Evolutionary conservation across 2,888 invertebrate species (phyloP).

Genomic region (Parnassius apollo): DNA sequence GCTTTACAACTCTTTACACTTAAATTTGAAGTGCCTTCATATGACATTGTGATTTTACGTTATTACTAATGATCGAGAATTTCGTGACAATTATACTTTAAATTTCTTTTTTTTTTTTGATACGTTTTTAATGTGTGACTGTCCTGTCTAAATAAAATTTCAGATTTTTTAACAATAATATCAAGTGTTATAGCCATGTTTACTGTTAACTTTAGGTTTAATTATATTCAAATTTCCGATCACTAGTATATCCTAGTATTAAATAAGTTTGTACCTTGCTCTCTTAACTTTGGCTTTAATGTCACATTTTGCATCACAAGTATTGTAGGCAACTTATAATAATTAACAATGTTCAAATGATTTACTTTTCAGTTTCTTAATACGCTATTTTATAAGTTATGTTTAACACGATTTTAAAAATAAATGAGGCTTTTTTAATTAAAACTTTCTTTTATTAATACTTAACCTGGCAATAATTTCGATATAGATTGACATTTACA

Average conservation of each 20-base stretch:
- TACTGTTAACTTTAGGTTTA: too few relatives aligned
- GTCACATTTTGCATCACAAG: not conserved
- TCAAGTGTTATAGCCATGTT: too few relatives aligned
- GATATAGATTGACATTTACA: not conserved
- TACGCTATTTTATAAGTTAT: slow-evolving; percentile 12
- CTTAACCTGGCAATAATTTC: slow-evolving; percentile 1
- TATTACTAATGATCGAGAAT: slow-evolving; percentile 3
- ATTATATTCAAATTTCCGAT: too few relatives aligned
- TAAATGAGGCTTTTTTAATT: slow-evolving; percentile 37
- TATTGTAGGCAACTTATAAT: not conserved
- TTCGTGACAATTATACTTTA: too few relatives aligned
- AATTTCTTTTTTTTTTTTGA: too few relatives aligned
- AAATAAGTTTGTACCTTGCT: too few relatives aligned
- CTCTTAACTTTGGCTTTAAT: not conserved
- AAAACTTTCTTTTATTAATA: slow-evolving; percentile 22
- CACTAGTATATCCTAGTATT: too few relatives aligned
- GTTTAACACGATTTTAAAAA: slow-evolving; percentile 24
- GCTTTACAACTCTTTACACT: not conserved
- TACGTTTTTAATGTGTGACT: not conserved
- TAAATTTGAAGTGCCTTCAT: slow-evolving; percentile 2
- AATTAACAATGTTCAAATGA: too few relatives aligned
- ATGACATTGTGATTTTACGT: slow-evolving; percentile 29
- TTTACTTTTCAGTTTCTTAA: too few relatives aligned
- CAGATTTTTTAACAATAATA: not conserved
- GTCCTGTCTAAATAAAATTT: slow-evolving; percentile 1